Percentiles rank a stretch among this genome's conserved stretches.
Conservation (phyloP, 2,888 invertebrate genomes). For the Fragum fragum region DNA sequence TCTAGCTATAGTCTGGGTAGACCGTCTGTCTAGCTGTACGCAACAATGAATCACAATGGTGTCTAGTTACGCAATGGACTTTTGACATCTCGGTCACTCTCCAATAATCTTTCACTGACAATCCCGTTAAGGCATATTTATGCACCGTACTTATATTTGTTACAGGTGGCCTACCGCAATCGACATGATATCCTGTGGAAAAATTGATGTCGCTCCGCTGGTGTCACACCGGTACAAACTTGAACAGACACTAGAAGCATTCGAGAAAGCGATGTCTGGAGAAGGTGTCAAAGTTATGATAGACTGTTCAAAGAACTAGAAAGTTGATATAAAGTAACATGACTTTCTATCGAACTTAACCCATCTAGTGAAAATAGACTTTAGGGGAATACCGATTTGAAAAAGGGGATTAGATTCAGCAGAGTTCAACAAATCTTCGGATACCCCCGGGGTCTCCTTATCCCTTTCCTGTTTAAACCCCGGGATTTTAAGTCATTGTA, state of each 20-base stretch:
- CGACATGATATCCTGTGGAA: slow-evolving; percentile 77
- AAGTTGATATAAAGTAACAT: too few relatives aligned
- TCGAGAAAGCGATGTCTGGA: slow-evolving; percentile 92
- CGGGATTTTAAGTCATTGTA: too few relatives aligned
- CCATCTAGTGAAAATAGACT: too few relatives aligned
- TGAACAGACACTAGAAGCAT: slow-evolving; percentile 91
- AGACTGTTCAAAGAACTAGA: slow-evolving; percentile 88
- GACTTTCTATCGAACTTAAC: too few relatives aligned
- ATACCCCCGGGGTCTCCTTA: too few relatives aligned
- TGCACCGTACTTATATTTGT: slow-evolving; percentile 41
- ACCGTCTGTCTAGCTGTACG: not conserved
- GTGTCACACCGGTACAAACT: slow-evolving; percentile 78
- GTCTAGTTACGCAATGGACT: not conserved
- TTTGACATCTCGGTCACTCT: not conserved
- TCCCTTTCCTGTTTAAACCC: too few relatives aligned
- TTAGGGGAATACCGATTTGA: too few relatives aligned
- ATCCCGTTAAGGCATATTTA: not conserved
- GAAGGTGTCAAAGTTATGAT: slow-evolving; percentile 96
- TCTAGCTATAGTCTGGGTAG: too few relatives aligned
- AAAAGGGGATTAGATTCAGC: too few relatives aligned
- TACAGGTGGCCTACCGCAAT: slow-evolving; percentile 80
- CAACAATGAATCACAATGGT: too few relatives aligned
- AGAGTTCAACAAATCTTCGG: too few relatives aligned
- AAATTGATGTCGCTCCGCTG: slow-evolving; percentile 79
- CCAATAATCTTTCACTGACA: not conserved